Evolutionary conservation across 2,797 vertebrate species (phyloP), one percentile per base, ranked within the genome.

Genomic region (Malurus leucopterus): DNA sequence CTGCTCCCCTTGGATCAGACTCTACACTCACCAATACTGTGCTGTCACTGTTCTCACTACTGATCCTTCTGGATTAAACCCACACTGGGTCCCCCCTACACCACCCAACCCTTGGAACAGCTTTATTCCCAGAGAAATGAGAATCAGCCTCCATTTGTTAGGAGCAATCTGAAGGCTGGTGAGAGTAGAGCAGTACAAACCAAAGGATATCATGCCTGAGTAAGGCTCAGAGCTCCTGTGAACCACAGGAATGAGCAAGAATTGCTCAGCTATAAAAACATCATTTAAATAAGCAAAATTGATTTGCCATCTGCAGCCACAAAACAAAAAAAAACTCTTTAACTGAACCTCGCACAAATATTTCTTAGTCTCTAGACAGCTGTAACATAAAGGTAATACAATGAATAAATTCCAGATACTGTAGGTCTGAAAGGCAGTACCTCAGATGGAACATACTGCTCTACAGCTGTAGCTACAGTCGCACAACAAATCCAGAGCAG

Each of bases 401-500:
- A 70, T 9, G 5, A 84, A 86, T 47, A 68, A 69, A 79, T 29
- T 29, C 9, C 46, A 72, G 62, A 22, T n/a, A 46, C 2, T 47
- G 0, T 17, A 55, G 24, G 13, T 54, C 43, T 38, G 78, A 70
- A 72, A 14, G 1, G 49, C 46, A 79, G 95, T 95, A 99, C 99
- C 98, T 99, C 99, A 67, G 98, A 97, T 29, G 99, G 98, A 61
- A 99, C 98, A 81, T 99, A 99, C 58, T 99, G 99, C 92, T 99
- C 99, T 26, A 98, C 98, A 83, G 99, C 99, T 34, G 99, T 99
- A 40, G 99, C 99, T 89, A 99, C 98, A 32, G 99, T 99, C 3
- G 99, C 99, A 91, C 99, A 99, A 94, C 99, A 99, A 94, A 99
- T 99, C 99, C 99, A 99, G 89, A 99, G 98, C 75, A 99, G 96